Percentiles rank a stretch among this genome's conserved stretches.
Conservation (phyloP, 1,140 invertebrate species). For the Caenorhabditis tropicalis region DNA sequence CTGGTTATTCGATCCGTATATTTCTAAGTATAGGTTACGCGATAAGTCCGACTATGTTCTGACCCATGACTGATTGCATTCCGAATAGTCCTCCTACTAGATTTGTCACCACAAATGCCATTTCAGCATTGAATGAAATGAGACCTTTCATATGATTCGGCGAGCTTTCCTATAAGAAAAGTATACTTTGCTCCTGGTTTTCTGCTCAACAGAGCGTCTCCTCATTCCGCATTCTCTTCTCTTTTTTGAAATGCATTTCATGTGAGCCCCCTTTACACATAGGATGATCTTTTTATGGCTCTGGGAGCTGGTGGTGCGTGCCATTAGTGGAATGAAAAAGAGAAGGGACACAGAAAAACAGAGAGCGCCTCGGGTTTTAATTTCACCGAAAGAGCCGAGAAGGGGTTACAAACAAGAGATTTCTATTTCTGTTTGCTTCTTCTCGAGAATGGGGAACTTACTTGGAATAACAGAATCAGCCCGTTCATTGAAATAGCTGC, state of each 20-base stretch:
- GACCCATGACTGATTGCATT: slow-evolving; percentile 59
- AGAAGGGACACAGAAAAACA: not conserved
- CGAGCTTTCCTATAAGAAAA: slow-evolving; percentile 60
- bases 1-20: not conserved
- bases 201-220: not conserved
- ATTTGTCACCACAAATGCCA: slow-evolving; percentile 64
- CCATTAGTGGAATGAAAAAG: slow-evolving; percentile 29
- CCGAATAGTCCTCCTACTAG: slow-evolving; percentile 58
- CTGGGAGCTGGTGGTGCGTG: not conserved
- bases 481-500: slow-evolving; percentile 61
- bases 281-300: slow-evolving; percentile 21
- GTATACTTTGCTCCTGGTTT: slow-evolving; percentile 22
- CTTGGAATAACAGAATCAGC: slow-evolving; percentile 61
- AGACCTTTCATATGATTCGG: slow-evolving; percentile 58
- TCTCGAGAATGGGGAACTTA: too few relatives aligned
- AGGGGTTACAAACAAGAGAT: too few relatives aligned
- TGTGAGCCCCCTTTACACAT: not conserved
- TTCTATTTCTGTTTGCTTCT: too few relatives aligned
- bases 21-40: slow-evolving; percentile 14
- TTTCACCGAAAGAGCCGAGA: not conserved
- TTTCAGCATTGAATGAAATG: slow-evolving; percentile 63
- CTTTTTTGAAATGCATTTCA: slow-evolving; percentile 28
- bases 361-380: not conserved
- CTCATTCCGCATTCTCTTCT: slow-evolving; percentile 11
- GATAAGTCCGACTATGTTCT: slow-evolving; percentile 52